Evolutionary conservation across 2,888 invertebrate genomes (phyloP).

Genomic region (Napeogenes inachia): DNA sequence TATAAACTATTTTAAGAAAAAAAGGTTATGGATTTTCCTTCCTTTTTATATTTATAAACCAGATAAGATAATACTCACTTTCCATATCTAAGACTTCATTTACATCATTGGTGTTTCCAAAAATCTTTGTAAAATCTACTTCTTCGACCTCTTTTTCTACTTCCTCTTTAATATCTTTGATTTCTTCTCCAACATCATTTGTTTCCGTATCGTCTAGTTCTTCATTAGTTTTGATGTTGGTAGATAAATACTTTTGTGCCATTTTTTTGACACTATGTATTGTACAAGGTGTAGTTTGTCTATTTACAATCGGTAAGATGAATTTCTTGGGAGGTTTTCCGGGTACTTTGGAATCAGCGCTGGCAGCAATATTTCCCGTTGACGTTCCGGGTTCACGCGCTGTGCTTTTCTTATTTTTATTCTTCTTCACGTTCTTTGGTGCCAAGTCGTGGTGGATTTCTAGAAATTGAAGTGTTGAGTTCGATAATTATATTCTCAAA

Average conservation of each 20-base stretch:
- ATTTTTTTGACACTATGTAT: constrained; percentile 37
- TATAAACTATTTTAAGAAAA: too few species aligned
- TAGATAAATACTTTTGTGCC: constrained; percentile 39
- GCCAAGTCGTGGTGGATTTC: constrained; percentile 33
- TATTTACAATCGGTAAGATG: constrained; percentile 45
- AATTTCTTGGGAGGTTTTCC: constrained; percentile 43
- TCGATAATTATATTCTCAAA: too few species aligned
- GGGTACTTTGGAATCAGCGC: constrained; percentile 25
- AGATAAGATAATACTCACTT: constrained; percentile 44
- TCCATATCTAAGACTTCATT: constrained; percentile 60
- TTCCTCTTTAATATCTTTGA: constrained; percentile 6
- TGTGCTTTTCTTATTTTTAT: constrained; percentile 26
- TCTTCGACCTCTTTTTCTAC: constrained; percentile 23
- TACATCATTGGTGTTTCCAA: constrained; percentile 59
- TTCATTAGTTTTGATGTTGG: constrained; percentile 6
- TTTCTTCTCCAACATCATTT: constrained; percentile 1
- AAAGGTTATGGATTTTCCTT: too few species aligned
- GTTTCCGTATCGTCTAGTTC: neutral
- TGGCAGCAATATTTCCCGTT: constrained; percentile 33
- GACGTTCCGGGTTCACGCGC: constrained; percentile 22
- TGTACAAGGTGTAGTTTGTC: constrained; percentile 34
- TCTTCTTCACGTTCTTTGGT: constrained; percentile 35
- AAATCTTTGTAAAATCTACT: constrained; percentile 51
- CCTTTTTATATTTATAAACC: too few species aligned
- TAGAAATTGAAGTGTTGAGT: constrained; percentile 23